A percentile compares a stretch with the other conserved stretches of the same genome.
Evolutionary conservation across 2,113 vertebrate genomes (phyloP).

Genomic region (Laticauda laticaudata): DNA sequence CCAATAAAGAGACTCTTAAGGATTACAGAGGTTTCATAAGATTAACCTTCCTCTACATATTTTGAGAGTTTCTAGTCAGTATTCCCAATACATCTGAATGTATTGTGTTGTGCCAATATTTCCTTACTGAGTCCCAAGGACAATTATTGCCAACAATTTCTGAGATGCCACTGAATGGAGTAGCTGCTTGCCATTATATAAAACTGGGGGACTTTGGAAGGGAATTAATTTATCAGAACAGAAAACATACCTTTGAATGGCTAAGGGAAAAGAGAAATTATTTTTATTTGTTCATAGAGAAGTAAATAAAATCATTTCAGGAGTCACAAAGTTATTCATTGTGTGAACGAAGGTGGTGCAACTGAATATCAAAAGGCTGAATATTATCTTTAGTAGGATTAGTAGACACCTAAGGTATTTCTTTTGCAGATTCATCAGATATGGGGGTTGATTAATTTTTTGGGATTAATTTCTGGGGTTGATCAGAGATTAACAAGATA

Average conservation of each 20-base stretch:
- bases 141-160: neutral
- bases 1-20: neutral
- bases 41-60: neutral
- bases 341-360: neutral
- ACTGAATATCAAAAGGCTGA: too few species aligned
- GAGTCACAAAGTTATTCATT: neutral
- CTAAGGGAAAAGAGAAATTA: neutral
- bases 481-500: slow-evolving; percentile 45
- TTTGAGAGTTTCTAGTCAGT: neutral
- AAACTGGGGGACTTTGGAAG: neutral
- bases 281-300: neutral
- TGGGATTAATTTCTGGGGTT: neutral
- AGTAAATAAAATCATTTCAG: neutral
- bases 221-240: neutral
- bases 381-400: neutral
- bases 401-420: neutral
- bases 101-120: neutral
- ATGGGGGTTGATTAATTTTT: neutral
- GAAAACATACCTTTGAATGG: neutral
- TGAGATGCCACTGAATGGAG: neutral
- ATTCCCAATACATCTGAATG: neutral
- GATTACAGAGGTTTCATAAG: neutral
- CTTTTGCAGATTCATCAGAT: rapidly evolving
- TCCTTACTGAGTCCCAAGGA: neutral
- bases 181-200: neutral